Conservation (phyloP, 1,140 invertebrate species). For the Pararge aegeria region DNA sequence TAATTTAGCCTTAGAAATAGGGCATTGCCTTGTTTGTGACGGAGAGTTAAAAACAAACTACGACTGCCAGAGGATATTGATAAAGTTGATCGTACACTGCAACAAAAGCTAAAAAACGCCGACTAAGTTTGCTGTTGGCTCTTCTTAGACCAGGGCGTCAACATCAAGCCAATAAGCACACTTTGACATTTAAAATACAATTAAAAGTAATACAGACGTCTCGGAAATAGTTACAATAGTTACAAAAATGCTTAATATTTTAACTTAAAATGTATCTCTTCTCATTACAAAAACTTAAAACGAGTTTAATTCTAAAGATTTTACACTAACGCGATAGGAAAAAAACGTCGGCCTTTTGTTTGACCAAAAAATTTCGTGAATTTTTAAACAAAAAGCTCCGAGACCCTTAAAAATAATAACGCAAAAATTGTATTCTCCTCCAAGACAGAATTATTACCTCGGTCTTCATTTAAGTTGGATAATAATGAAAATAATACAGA, state of each 20-base stretch:
- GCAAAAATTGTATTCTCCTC: slow-evolving; percentile 34
- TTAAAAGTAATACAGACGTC: too few species aligned
- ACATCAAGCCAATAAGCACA: too few species aligned
- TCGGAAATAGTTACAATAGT: too few species aligned
- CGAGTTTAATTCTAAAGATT: not conserved
- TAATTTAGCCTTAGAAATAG: slow-evolving; percentile 59
- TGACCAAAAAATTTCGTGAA: slow-evolving; percentile 13
- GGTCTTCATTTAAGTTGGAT: slow-evolving; percentile 42
- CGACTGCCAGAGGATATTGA: not conserved
- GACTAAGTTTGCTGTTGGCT: too few species aligned
- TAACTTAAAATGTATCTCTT: too few species aligned
- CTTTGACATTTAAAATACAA: too few species aligned
- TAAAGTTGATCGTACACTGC: too few species aligned
- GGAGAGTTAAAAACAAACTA: slow-evolving; percentile 1
- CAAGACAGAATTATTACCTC: slow-evolving; percentile 40
- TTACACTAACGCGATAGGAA: not conserved
- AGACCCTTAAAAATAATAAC: slow-evolving; percentile 37
- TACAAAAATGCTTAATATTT: too few species aligned
- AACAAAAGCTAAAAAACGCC: too few species aligned
- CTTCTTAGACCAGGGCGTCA: too few species aligned
- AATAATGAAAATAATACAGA: slow-evolving; percentile 53
- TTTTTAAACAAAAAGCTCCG: slow-evolving; percentile 18
- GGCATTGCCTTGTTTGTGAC: slow-evolving; percentile 17
- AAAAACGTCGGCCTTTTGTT: slow-evolving; percentile 10
- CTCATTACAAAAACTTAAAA: not conserved